A percentile compares a stretch with the other conserved stretches of the same genome.
phyloP scores from a whole-genome alignment of 2,888 invertebrate genomes.

The Asteroscopus sphinx region DNA sequence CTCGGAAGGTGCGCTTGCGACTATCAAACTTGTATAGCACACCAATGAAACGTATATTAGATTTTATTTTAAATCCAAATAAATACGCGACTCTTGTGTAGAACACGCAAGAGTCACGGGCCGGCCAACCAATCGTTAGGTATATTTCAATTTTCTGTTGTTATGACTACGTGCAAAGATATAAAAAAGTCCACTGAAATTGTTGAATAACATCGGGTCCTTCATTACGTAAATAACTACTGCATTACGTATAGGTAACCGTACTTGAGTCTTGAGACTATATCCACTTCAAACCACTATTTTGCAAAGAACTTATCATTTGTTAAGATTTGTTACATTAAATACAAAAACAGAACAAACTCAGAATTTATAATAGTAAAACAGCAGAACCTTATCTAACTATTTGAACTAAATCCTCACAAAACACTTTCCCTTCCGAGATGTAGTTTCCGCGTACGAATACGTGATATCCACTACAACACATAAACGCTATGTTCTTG shows the following conservation, averaged over 20 bases:
- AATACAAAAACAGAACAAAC: no score
- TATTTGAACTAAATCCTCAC: no score
- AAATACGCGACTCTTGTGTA: neutral
- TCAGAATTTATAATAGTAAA: neutral
- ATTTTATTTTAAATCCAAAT: neutral
- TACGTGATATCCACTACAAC: conserved; percentile 40
- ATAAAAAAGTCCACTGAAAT: neutral
- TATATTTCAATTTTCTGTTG: no score
- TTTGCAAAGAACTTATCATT: conserved; percentile 1
- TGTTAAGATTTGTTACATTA: no score
- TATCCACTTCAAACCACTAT: conserved; percentile 6
- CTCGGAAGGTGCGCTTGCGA: no score
- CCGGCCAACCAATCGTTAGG: neutral
- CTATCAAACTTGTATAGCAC: no score
- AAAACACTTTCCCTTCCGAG: conserved; percentile 1
- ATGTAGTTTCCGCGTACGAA: conserved; percentile 20
- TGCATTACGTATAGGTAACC: neutral
- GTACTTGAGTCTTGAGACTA: conserved; percentile 1
- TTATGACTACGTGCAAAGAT: neutral
- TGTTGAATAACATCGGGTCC: neutral
- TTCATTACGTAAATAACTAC: neutral
- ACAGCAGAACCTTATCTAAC: neutral
- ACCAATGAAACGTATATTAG: neutral
- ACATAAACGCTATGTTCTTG: conserved; percentile 53
- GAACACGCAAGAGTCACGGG: neutral